phyloP scores from a whole-genome alignment of 1,140 invertebrate genomes.

The Propsilocerus akamusi region DNA sequence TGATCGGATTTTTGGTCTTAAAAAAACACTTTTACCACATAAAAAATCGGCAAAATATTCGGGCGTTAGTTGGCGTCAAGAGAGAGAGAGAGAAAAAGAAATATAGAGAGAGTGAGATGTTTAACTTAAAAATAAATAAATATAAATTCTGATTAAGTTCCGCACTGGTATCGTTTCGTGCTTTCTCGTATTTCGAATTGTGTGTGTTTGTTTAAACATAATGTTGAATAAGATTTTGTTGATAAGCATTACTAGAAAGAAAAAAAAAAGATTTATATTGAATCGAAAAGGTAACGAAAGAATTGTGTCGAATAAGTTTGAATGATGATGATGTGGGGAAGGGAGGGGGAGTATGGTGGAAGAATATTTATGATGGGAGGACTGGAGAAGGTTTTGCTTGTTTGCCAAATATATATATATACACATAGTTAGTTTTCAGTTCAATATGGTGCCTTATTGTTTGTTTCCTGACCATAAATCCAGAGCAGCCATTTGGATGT shows the following conservation, averaged over 20 bases:
- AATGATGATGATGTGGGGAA: not conserved
- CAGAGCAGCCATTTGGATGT: not conserved
- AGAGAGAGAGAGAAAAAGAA: not conserved
- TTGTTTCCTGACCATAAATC: not conserved
- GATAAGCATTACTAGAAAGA: constrained; percentile 2
- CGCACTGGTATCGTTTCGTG: not conserved
- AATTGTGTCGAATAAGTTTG: not conserved
- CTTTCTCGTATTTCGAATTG: not conserved
- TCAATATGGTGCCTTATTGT: not conserved
- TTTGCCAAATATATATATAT: not conserved
- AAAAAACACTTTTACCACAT: too few relatives aligned
- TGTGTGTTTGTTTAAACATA: not conserved
- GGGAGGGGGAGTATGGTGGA: not conserved
- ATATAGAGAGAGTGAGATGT: not conserved
- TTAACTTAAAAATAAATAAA: constrained; percentile 1
- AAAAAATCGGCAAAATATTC: not conserved
- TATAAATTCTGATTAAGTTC: constrained; percentile 1
- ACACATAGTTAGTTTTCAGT: not conserved
- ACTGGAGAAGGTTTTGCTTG: not conserved
- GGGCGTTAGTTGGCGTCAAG: not conserved
- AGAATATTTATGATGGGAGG: not conserved
- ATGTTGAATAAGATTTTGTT: not conserved
- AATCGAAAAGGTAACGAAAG: not conserved
- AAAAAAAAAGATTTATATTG: not conserved
- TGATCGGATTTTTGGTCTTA: not conserved